Percentiles rank a stretch among this genome's conserved stretches.
Evolutionary conservation across 2,888 invertebrate species (phyloP).

Genomic region (Cacoxenus indagator): DNA sequence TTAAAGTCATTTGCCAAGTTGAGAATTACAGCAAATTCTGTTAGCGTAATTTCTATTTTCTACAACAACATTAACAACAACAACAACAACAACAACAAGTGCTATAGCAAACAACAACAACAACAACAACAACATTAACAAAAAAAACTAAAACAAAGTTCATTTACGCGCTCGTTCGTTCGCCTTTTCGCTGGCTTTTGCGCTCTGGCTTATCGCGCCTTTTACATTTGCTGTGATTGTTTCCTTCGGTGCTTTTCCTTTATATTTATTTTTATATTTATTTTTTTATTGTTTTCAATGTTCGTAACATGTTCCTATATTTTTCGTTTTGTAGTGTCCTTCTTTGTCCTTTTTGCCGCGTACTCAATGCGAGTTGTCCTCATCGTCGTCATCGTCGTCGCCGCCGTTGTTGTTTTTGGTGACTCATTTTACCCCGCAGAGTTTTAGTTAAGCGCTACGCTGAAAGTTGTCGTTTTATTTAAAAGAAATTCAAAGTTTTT

Average conservation of each 20-base stretch:
- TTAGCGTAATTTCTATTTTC: constrained; percentile 19
- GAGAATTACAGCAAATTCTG: constrained; percentile 16
- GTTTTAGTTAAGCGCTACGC: constrained; percentile 23
- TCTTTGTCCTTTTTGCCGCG: neutral
- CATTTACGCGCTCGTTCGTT: neutral
- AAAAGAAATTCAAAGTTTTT: constrained; percentile 54
- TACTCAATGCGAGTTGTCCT: neutral
- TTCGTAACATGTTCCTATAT: constrained; percentile 1
- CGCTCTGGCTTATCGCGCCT: neutral
- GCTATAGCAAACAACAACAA: neutral
- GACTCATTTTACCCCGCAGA: constrained; percentile 19
- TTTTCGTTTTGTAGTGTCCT: constrained; percentile 2
- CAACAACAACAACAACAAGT: neutral
- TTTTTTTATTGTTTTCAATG: neutral
- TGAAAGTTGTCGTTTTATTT: constrained; percentile 35
- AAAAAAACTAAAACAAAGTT: neutral
- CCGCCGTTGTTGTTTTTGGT: neutral
- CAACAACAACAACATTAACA: neutral
- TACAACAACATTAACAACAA: neutral
- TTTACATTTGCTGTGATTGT: constrained; percentile 2
- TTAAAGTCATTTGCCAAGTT: constrained; percentile 18
- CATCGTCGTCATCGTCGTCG: neutral
- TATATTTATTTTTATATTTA: neutral
- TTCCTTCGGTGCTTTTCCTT: neutral
- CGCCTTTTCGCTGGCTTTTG: neutral